Percentiles rank a stretch among this genome's conserved stretches.
These are phyloP conservation scores for Crocidura indochinensis DNA, from an alignment of 2,797 vertebrate genomes.

Conservation along the genomic window DNA sequence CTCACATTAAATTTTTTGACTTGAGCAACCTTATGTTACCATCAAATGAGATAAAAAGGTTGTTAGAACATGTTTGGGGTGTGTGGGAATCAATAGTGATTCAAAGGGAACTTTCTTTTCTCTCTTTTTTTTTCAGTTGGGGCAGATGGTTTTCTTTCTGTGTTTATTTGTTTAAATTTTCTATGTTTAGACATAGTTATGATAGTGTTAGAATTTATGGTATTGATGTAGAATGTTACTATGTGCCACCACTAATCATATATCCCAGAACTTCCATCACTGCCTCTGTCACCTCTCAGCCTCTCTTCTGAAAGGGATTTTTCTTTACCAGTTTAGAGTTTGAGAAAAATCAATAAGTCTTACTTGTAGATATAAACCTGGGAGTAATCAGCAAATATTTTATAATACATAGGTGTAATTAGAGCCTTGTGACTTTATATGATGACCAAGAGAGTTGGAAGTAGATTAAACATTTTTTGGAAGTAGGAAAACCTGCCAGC, in stretches of 20 bases:
- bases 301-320: background rate
- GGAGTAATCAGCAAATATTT: background rate
- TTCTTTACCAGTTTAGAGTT: conserved; percentile 14
- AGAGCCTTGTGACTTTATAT: background rate
- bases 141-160: too few relatives aligned
- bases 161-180: too few relatives aligned
- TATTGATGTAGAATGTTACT: too few relatives aligned
- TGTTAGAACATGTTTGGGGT: background rate
- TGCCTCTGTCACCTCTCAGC: too few relatives aligned
- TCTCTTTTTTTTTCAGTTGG: background rate
- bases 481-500: background rate
- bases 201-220: too few relatives aligned
- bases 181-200: too few relatives aligned
- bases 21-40: background rate
- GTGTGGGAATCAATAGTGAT: background rate
- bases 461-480: background rate
- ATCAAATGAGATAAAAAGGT: background rate
- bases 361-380: background rate
- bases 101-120: background rate
- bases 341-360: conserved; percentile 46
- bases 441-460: background rate
- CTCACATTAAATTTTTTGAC: background rate
- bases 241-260: too few relatives aligned
- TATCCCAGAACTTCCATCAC: too few relatives aligned
- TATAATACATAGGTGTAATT: background rate